phyloP scores from a whole-genome alignment of 2,888 invertebrate species.

The Drosophila peninsularis region DNA sequence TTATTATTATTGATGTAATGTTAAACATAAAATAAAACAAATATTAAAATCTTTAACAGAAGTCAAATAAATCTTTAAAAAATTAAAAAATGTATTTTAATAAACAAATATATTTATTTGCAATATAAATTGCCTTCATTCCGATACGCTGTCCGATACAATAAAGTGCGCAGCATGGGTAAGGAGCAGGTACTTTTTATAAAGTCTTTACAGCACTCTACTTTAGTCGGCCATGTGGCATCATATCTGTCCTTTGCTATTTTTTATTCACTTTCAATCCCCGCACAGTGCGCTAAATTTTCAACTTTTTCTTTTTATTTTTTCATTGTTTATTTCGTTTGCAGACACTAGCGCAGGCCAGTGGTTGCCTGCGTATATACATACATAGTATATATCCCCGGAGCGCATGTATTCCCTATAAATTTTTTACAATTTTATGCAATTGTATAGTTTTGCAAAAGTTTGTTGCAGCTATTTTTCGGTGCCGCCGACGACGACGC shows the following conservation, averaged over 20 bases:
- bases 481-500: constrained; percentile 55
- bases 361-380: background rate
- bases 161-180: background rate
- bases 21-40: no score
- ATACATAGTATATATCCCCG: constrained; percentile 39
- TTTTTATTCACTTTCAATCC: constrained; percentile 25
- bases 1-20: no score
- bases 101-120: background rate
- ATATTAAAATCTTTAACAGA: no score
- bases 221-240: constrained; percentile 51
- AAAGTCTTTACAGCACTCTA: constrained; percentile 9
- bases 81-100: no score
- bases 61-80: no score
- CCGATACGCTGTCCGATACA: background rate
- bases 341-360: constrained; percentile 24
- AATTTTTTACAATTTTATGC: constrained; percentile 81
- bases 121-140: background rate
- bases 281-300: constrained; percentile 39
- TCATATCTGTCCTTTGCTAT: constrained; percentile 20
- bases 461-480: constrained; percentile 79
- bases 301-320: background rate
- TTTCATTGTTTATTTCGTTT: constrained; percentile 10
- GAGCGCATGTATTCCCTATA: constrained; percentile 74
- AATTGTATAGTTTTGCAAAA: constrained; percentile 78
- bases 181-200: background rate